These are phyloP conservation scores for Pseudobourletiella spinata DNA, from an alignment of 1,140 invertebrate species.

Conservation along the genomic window DNA sequence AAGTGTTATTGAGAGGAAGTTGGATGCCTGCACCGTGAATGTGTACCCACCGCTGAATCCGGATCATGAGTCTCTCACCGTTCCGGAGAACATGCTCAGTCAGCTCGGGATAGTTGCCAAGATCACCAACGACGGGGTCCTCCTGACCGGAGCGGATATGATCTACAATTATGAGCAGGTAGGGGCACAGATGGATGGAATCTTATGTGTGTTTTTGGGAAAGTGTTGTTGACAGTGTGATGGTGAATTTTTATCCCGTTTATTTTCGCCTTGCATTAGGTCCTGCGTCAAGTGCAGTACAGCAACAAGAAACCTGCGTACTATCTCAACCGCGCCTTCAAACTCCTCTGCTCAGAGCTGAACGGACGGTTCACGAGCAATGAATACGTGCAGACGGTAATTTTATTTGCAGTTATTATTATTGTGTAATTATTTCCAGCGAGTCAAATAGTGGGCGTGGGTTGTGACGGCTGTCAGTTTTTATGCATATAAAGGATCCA, in stretches of 20 bases:
- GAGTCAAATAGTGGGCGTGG: too few species aligned
- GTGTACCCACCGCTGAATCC: conserved; percentile 90
- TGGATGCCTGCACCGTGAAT: conserved; percentile 82
- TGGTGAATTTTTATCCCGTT: conserved; percentile 1
- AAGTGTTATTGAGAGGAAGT: conserved; percentile 44
- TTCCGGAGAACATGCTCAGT: conserved; percentile 64
- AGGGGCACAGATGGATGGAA: background rate
- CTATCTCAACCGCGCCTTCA: conserved; percentile 88
- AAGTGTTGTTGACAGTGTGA: background rate
- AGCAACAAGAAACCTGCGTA: conserved; percentile 88
- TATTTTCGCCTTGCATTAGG: conserved; percentile 44
- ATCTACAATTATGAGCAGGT: conserved; percentile 75
- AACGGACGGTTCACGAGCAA: conserved; percentile 88
- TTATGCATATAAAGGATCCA: too few species aligned
- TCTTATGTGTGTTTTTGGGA: too few species aligned
- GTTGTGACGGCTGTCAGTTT: too few species aligned
- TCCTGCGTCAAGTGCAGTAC: conserved; percentile 81
- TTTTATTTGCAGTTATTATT: conserved; percentile 37
- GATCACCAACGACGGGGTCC: conserved; percentile 70
- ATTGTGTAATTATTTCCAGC: too few species aligned
- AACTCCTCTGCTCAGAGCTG: conserved; percentile 83
- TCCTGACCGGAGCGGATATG: conserved; percentile 72
- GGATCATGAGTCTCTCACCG: conserved; percentile 75
- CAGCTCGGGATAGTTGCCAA: conserved; percentile 64
- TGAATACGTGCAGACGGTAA: conserved; percentile 83